Evolutionary conservation across 2,888 invertebrate genomes (phyloP), one percentile per base, ranked within the genome.

Genomic region (Scotopteryx bipunctaria): DNA sequence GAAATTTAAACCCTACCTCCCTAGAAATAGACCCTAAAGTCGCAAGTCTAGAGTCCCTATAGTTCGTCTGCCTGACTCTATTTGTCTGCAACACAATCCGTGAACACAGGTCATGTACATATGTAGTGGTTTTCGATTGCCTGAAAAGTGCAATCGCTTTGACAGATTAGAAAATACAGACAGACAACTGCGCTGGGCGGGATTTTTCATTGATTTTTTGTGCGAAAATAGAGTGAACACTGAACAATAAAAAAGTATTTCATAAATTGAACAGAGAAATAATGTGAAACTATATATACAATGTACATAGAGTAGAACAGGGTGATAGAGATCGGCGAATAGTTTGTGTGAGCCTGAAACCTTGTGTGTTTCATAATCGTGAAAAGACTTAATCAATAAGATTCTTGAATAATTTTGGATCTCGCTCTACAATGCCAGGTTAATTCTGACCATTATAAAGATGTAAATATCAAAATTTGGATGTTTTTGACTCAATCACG

Each of bases 91-190:
- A 37, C 46, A 48, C 48, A 51, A 44, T 52, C 32, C 45, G 38
- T 44, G 50, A 49, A 36, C 53, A 53, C 37, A 38, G 35, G 51
- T 51, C 55, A 38, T 45, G 47, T 33, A 21, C 21, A n/a, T 48
- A 14, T 15, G 16, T 35, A n/a, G 21, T 31, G 13, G 21, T 45
- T 25, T 42, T 35, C 13, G 23, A 27, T 32, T 21, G 37, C 31
- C 35, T 14, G 38, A 56, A 53, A 59, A 55, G 47, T 52, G 42
- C 48, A 52, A 23, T 43, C 43, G 49, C 43, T 43, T 46, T 50
- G 53, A 50, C 38, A 27, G 55, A 51, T 44, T 44, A 53, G 29
- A 25, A 15, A 38, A 27, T 16, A n/a, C 16, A 5, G n/a, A 21
- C 42, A 19, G 16, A 27, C 38, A 9, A 14, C 16, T 16, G n/a